phyloP scores from a whole-genome alignment of 2,797 vertebrate genomes.

The Mormyrus hasselquistii region DNA sequence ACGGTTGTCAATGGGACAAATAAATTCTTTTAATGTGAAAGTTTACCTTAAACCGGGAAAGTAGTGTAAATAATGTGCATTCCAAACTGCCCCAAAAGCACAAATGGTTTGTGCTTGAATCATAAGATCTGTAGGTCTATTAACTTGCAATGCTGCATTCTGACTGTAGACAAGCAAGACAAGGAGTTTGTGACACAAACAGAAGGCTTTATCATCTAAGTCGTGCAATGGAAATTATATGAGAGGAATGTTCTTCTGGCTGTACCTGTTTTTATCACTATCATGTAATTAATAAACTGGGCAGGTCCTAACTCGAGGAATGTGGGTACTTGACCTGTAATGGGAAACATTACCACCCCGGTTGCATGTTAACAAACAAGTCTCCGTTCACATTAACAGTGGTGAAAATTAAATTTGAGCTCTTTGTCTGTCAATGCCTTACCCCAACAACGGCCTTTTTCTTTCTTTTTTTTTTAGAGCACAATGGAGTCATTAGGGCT shows the following conservation, averaged over 20 bases:
- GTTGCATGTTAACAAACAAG: slow-evolving; percentile 81
- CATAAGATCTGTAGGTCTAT: not conserved
- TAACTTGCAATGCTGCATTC: not conserved
- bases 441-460: slow-evolving; percentile 84
- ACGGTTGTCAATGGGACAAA: not conserved
- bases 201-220: not conserved
- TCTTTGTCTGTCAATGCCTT: slow-evolving; percentile 93
- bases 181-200: not conserved
- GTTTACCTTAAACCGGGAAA: not conserved
- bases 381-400: slow-evolving; percentile 81
- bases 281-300: not conserved
- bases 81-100: not conserved
- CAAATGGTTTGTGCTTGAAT: not conserved
- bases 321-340: slow-evolving; percentile 58
- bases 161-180: not conserved
- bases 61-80: not conserved
- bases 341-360: slow-evolving; percentile 74
- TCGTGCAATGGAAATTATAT: not conserved
- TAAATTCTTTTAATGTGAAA: not conserved
- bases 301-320: slow-evolving; percentile 54
- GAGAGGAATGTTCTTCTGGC: not conserved
- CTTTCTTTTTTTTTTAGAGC: slow-evolving; percentile 71
- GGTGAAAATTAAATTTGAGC: slow-evolving; percentile 97
- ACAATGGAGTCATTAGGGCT: slow-evolving; percentile 99
- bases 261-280: not conserved